Evolutionary conservation across 2,113 vertebrate genomes (phyloP), one percentile per base, ranked within the genome.

Genomic region (Herpetotheres cachinnans): DNA sequence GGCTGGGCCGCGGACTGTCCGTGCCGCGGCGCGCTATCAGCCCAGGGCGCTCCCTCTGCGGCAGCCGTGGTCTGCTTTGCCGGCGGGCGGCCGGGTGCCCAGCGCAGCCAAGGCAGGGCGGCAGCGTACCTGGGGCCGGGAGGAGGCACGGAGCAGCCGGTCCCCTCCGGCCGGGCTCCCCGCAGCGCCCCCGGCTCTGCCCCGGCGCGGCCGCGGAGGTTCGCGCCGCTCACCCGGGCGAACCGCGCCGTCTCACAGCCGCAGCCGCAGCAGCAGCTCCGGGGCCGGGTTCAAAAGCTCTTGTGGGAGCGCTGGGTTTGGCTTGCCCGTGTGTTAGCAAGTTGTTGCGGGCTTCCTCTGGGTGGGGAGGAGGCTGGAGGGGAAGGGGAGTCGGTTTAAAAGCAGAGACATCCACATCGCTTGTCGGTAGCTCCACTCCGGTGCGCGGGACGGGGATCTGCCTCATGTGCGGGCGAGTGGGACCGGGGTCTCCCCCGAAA

Each of bases 11-110:
- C 25, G 10, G 13, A 2, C 7, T 87, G 7, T 42, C 26, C 22
- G 12, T 8, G 3, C 25, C 22, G 11, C 4, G 42, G 14, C 2
- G 7, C 16, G 16, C 38, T 26, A 8, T 0, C 32, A 36, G 2
- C 27, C 6, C 22, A 1, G 50, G 29, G 10, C 1, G 5, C 22
- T 32, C 13, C 19, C 15, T n/a, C 54, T 21, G 44, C 13, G 42
- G 56, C 47, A 54, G 38, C 42, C 26, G 21, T 0, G 29, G 9
- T 36, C 36, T 13, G 55, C 18, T 29, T 18, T 25, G 15, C 17
- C 49, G 34, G 36, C 26, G 32, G 29, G 27, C 9, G 2, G 18
- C 66, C 24, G 16, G 14, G 8, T 29, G 36, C 32, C 36, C 46
- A 6, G 55, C 1, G 7, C 20, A 42, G 24, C 32, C n/a, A 32